Conservation (phyloP, 1,140 invertebrate genomes). For the Pectinophora gossypiella region DNA sequence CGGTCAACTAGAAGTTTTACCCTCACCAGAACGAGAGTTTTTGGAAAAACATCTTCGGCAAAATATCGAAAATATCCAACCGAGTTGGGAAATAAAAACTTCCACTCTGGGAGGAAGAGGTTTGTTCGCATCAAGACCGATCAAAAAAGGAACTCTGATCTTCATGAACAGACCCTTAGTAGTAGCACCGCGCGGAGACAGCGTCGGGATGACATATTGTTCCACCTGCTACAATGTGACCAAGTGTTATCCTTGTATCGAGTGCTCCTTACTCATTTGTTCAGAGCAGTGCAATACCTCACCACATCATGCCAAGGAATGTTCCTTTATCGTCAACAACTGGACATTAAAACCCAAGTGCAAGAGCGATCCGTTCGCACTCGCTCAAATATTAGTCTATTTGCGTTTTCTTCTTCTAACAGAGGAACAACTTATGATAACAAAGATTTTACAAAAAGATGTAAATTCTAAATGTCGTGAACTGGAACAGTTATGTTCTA, state of each 20-base stretch:
- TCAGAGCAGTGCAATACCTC: slow-evolving; percentile 72
- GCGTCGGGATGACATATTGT: slow-evolving; percentile 65
- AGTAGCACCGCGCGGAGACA: slow-evolving; percentile 75
- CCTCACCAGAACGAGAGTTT: background rate
- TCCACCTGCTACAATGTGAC: slow-evolving; percentile 72
- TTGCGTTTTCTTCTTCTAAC: slow-evolving; percentile 75
- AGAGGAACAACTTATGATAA: slow-evolving; percentile 67
- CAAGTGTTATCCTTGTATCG: slow-evolving; percentile 63
- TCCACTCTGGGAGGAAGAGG: slow-evolving; percentile 79
- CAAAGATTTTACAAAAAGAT: slow-evolving; percentile 76
- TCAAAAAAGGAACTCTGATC: slow-evolving; percentile 79
- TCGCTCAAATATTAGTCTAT: slow-evolving; percentile 70
- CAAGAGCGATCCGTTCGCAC: slow-evolving; percentile 50
- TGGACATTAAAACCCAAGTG: slow-evolving; percentile 51
- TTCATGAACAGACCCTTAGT: slow-evolving; percentile 80
- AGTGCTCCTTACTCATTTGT: slow-evolving; percentile 77
- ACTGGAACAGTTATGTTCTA: slow-evolving; percentile 71
- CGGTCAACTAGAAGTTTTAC: background rate
- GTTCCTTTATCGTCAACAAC: slow-evolving; percentile 72
- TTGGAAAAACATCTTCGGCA: background rate
- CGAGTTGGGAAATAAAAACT: slow-evolving; percentile 57
- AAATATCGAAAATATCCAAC: slow-evolving; percentile 5
- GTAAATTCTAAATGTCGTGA: slow-evolving; percentile 69
- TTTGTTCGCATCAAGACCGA: slow-evolving; percentile 78
- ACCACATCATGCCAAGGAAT: slow-evolving; percentile 74